Base-by-base conservation (phyloP, 2,888 invertebrate genomes). In the Stenurella melanura region DNA sequence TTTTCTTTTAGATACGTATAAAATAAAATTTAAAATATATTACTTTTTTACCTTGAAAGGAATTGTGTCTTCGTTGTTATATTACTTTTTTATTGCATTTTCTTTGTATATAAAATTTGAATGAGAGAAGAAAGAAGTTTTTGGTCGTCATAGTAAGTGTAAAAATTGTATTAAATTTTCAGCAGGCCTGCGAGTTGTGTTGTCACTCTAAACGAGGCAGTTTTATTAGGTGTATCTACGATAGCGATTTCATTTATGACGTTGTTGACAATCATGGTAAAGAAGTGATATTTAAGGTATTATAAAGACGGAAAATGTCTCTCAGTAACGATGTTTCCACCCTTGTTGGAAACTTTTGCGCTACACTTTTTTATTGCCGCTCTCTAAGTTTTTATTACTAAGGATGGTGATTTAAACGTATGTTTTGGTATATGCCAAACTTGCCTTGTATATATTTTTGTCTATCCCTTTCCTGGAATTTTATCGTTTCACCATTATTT, bases 241-340 rank as follows among this genome's bases (percentile, higher is more conserved):
- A 72, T 75, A 73, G 74, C 80, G 78, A 74, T 78, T 76, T 78
- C 78, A 80, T 82, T 82, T 81, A 82, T 80, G 79, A 78, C 76
- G 78, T 78, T 82, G 80, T 82, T 82, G 82, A 82, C 82, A 80
- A 81, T 75, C 56, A 50, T 61, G 74, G 34, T n/a, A 42, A 73
- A 56, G 50, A n/a, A 63, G 54, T 66, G 71, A 75, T 75, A 72
- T 75, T 66, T 72, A 61, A 72, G 67, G 71, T 60, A 72, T 72
- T 75, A 63, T 75, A 69, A 75, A 50, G 72, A 69, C 61, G 67
- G 58, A 57, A 70, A 61, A 58, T 57, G 38, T 56, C 64, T 19
- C 64, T 10, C 30, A 64, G 54, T 64, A 63, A 73, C 67, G 67
- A 67, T 54, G 26, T 67, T 67, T 67, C 56, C 67, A 67, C 54